phyloP scores from a whole-genome alignment of 2,113 vertebrate species.

The Lycocorax pyrrhopterus region DNA sequence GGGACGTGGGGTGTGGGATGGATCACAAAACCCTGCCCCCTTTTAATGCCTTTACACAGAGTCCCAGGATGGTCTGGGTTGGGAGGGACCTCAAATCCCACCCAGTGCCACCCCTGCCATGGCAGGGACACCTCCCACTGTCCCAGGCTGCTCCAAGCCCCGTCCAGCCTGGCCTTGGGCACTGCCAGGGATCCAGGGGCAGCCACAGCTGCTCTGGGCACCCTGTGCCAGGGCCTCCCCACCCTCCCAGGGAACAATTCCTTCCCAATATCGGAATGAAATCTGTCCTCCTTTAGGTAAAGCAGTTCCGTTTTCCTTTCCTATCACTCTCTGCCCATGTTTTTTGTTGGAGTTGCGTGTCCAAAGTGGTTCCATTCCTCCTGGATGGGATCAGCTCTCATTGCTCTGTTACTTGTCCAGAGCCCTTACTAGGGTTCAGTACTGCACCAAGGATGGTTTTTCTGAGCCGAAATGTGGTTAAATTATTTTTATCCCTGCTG shows the following conservation, averaged over 20 bases:
- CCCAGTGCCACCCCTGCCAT: background rate
- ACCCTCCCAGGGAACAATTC: background rate
- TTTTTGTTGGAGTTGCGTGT: background rate
- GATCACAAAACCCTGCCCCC: background rate
- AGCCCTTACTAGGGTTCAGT: rapidly evolving
- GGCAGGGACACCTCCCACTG: background rate
- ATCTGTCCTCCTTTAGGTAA: background rate
- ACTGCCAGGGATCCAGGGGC: background rate
- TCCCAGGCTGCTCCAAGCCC: background rate
- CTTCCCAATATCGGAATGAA: background rate
- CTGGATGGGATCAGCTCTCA: background rate
- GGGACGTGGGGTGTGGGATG: background rate
- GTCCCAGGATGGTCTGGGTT: background rate
- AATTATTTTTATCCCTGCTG: background rate
- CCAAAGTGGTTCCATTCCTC: background rate
- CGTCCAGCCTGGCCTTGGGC: background rate
- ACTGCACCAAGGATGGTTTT: background rate
- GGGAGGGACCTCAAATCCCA: rapidly evolving
- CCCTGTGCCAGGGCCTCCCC: background rate
- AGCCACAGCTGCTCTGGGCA: background rate
- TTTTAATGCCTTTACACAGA: background rate
- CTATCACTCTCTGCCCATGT: background rate
- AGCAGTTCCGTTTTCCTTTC: background rate
- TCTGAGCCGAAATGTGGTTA: background rate
- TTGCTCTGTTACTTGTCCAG: background rate